Evolutionary conservation across 2,797 vertebrate species (phyloP).

Genomic region (Syngnathus rostellatus): DNA sequence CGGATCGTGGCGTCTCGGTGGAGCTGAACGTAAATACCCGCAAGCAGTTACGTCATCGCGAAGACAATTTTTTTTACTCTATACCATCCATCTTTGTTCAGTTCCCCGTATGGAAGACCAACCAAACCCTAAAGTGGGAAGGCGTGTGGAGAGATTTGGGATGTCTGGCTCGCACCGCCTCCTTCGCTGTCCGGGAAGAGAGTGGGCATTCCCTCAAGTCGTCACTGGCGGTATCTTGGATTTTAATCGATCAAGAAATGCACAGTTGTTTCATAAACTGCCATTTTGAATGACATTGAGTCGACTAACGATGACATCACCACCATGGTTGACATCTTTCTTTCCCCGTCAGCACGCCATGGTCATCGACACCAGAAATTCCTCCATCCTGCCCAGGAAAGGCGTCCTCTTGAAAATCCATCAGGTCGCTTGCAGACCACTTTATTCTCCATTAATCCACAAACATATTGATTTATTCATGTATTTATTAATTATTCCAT

Average conservation of each 20-base stretch:
- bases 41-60: neutral
- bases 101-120: constrained; percentile 93
- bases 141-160: constrained; percentile 92
- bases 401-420: constrained; percentile 91
- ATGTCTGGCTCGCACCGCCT: constrained; percentile 86
- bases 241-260: neutral
- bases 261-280: neutral
- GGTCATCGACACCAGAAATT: constrained; percentile 91
- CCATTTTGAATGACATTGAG: no score
- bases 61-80: neutral
- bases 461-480: neutral
- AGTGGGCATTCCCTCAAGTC: constrained; percentile 96
- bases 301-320: no score
- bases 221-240: constrained; percentile 78
- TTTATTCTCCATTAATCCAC: neutral
- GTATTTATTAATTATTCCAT: neutral
- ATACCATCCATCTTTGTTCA: constrained; percentile 31
- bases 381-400: constrained; percentile 82
- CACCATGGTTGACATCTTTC: no score
- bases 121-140: constrained; percentile 91
- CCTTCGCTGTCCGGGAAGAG: constrained; percentile 88
- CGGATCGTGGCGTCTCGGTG: constrained; percentile 84
- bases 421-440: constrained; percentile 72
- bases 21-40: constrained; percentile 78
- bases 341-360: constrained; percentile 78